These are phyloP conservation scores for Sipunculus nudus DNA, from an alignment of 2,888 invertebrate genomes.

Conservation along the genomic window DNA sequence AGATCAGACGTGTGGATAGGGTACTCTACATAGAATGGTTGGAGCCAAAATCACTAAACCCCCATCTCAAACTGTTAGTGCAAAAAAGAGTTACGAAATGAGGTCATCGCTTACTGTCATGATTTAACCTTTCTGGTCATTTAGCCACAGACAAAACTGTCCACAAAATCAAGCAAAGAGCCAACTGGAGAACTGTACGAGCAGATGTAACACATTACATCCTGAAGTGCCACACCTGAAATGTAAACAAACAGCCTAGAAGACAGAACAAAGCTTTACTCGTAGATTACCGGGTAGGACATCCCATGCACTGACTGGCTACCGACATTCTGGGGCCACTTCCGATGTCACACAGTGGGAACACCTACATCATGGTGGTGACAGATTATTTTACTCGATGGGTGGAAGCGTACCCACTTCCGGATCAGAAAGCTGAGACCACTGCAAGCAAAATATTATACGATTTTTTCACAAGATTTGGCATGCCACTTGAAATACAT, in stretches of 20 bases:
- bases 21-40: no score
- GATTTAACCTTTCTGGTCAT: no score
- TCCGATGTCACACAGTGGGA: neutral
- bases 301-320: slow-evolving; percentile 2
- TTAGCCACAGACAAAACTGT: neutral
- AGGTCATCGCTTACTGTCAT: no score
- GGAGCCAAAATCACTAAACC: no score
- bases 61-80: no score
- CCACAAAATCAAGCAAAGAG: neutral
- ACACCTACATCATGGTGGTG: neutral
- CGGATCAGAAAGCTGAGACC: neutral
- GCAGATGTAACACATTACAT: neutral
- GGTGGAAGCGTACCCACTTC: slow-evolving; percentile 1
- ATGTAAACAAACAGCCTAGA: neutral
- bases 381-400: slow-evolving; percentile 5
- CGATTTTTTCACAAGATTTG: neutral
- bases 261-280: neutral
- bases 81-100: no score
- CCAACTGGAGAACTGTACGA: neutral
- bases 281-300: neutral
- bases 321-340: slow-evolving; percentile 8
- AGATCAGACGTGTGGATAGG: no score
- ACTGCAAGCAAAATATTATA: neutral
- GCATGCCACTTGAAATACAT: neutral
- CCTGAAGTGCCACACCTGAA: neutral